Percentiles rank a stretch among this genome's conserved stretches.
These are phyloP conservation scores for Crax fasciolata DNA, from an alignment of 2,797 vertebrate species.

Conservation along the genomic window DNA sequence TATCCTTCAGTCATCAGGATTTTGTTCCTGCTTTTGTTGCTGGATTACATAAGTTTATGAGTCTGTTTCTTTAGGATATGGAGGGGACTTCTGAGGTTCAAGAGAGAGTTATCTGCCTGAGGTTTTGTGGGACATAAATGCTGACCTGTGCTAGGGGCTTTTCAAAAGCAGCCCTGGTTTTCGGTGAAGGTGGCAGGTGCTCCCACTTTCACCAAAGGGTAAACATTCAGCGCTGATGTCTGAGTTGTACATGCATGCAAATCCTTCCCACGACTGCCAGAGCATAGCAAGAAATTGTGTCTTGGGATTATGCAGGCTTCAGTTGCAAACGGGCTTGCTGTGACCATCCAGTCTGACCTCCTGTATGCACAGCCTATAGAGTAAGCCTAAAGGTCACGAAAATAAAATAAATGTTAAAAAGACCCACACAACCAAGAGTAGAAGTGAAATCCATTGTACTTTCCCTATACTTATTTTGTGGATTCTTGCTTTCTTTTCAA, in stretches of 20 bases:
- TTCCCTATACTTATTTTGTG: not conserved
- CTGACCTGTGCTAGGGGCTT: not conserved
- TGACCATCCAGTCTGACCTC: not conserved
- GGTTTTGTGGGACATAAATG: not conserved
- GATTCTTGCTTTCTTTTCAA: not conserved
- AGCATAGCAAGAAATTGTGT: fast-evolving
- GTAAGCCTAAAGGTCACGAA: not conserved
- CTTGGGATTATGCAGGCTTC: not conserved
- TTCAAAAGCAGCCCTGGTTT: not conserved
- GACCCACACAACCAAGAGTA: not conserved
- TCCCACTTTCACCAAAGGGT: not conserved
- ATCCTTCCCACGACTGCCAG: not conserved
- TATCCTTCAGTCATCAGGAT: not conserved
- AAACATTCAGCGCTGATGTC: not conserved
- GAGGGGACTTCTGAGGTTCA: not conserved
- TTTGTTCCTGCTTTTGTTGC: not conserved
- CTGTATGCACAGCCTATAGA: fast-evolving
- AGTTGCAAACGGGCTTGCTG: not conserved
- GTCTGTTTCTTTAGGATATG: not conserved
- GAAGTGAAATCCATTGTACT: not conserved
- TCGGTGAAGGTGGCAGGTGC: not conserved
- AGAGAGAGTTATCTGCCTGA: not conserved
- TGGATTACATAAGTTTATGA: not conserved
- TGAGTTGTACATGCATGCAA: not conserved
- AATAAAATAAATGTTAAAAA: not conserved